phyloP scores from a whole-genome alignment of 2,113 vertebrate genomes.

The Recurvirostra avosetta region DNA sequence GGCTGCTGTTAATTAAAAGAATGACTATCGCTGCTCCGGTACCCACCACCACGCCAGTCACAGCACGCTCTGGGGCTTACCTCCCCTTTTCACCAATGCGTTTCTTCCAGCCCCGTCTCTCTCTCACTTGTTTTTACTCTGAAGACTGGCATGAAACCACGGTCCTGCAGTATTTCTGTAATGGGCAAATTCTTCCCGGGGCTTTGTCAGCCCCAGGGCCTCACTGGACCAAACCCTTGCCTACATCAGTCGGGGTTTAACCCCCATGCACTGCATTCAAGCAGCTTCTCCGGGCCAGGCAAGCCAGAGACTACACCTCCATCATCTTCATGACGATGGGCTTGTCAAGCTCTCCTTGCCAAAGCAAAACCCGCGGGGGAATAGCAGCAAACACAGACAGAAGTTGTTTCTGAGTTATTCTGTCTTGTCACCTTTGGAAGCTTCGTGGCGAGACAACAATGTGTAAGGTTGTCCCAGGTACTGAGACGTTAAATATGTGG shows the following conservation, averaged over 20 bases:
- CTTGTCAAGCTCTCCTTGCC: too few species aligned
- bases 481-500: not conserved
- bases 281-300: not conserved
- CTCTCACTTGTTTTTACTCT: not conserved
- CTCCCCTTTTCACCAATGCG: not conserved
- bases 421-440: not conserved
- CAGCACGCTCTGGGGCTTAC: not conserved
- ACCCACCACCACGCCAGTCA: not conserved
- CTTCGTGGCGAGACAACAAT: rapidly evolving
- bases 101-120: not conserved
- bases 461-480: not conserved
- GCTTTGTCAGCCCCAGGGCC: not conserved
- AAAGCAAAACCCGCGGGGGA: not conserved
- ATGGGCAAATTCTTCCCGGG: rapidly evolving
- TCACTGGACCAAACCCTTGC: not conserved
- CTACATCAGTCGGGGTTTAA: not conserved
- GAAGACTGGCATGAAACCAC: not conserved
- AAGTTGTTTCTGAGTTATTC: not conserved
- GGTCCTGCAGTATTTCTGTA: not conserved
- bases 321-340: not conserved
- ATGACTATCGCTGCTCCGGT: not conserved
- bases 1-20: not conserved
- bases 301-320: not conserved
- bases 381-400: not conserved
- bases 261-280: not conserved